Conservation (phyloP, 2,888 invertebrate genomes). For the Gryllus longicercus region DNA sequence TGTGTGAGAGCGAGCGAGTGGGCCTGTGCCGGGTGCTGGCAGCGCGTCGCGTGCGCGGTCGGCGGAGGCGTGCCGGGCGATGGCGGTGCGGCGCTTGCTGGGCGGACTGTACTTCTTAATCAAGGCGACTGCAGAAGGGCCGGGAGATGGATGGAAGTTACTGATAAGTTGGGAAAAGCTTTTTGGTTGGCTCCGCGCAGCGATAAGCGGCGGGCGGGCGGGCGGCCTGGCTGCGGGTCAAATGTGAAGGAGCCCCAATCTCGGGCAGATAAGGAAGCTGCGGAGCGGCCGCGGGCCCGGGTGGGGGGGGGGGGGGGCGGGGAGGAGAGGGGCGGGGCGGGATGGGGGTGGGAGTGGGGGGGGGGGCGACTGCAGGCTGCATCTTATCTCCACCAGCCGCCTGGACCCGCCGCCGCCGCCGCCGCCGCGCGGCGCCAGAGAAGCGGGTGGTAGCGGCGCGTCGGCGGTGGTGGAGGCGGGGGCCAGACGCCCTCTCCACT, state of each 20-base stretch:
- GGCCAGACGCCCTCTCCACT: no score
- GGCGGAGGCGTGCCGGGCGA: not conserved
- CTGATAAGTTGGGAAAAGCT: slow-evolving; percentile 33
- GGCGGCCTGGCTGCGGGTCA: slow-evolving; percentile 33
- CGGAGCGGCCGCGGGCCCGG: slow-evolving; percentile 22
- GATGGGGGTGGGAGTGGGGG: not conserved
- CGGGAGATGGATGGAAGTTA: slow-evolving; percentile 33
- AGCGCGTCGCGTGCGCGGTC: not conserved
- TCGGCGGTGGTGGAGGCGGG: not conserved
- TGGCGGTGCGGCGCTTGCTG: not conserved
- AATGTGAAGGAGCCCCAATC: slow-evolving; percentile 31
- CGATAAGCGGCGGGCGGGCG: slow-evolving; percentile 28
- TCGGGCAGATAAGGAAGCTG: slow-evolving; percentile 29
- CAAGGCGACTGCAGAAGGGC: slow-evolving; percentile 26
- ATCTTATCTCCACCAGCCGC: slow-evolving; percentile 3
- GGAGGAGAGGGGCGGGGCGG: no score
- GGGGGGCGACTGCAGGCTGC: slow-evolving; percentile 12
- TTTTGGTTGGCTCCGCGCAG: slow-evolving; percentile 31
- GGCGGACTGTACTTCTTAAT: slow-evolving; percentile 29
- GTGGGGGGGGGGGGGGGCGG: slow-evolving; percentile 23
- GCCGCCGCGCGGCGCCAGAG: not conserved
- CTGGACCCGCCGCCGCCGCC: slow-evolving; percentile 6
- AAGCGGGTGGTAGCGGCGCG: not conserved
- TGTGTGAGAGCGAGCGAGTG: no score
- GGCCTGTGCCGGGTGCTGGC: not conserved